A percentile compares a stretch with the other conserved stretches of the same genome.
Evolutionary conservation across 2,888 invertebrate species (phyloP).

Genomic region (Zhuqinia jingwanae): DNA sequence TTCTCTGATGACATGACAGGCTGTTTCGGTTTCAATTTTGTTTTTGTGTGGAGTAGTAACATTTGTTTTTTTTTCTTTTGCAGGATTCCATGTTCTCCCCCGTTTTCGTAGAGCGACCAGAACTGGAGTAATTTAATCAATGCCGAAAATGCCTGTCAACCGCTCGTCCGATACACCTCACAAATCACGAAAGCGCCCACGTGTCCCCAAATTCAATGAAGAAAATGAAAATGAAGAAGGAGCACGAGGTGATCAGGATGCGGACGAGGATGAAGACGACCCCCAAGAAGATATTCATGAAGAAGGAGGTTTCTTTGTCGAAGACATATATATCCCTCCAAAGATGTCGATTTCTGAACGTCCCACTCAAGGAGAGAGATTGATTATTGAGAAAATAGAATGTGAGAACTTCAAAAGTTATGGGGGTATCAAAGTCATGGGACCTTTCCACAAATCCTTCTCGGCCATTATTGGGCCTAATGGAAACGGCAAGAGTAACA

Average conservation of each 20-base stretch:
- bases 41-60: no score
- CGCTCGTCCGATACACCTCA: neutral
- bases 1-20: no score
- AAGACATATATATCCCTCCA: conserved; percentile 91
- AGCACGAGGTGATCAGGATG: conserved; percentile 48
- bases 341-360: conserved; percentile 69
- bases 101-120: no score
- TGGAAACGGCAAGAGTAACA: conserved; percentile 99
- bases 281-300: conserved; percentile 79
- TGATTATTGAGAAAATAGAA: conserved; percentile 94
- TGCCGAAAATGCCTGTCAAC: conserved; percentile 56
- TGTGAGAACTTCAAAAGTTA: conserved; percentile 99
- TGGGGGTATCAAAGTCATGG: conserved; percentile 90
- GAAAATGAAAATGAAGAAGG: conserved; percentile 64
- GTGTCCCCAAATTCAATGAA: conserved; percentile 57
- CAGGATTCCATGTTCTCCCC: no score
- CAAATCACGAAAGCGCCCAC: conserved; percentile 63
- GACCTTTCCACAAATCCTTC: conserved; percentile 99
- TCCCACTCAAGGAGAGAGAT: conserved; percentile 88
- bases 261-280: conserved; percentile 78
- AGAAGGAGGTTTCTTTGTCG: conserved; percentile 86
- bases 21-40: no score
- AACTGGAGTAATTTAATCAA: no score
- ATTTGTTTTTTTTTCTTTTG: no score
- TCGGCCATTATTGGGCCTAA: conserved; percentile 99